These are phyloP conservation scores for Xestia ashworthii DNA, from an alignment of 2,888 invertebrate species.

Conservation along the genomic window DNA sequence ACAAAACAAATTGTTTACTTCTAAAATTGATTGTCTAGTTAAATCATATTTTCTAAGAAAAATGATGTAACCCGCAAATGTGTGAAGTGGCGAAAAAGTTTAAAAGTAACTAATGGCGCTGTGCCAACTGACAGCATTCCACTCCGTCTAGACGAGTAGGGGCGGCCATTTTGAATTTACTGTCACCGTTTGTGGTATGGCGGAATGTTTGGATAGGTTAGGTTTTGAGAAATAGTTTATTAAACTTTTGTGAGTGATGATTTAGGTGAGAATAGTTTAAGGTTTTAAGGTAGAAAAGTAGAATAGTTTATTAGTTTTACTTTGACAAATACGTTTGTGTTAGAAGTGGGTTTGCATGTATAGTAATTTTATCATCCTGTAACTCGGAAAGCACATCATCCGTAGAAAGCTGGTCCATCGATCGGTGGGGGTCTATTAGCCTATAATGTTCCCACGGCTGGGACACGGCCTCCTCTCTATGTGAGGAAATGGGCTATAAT, in stretches of 20 bases:
- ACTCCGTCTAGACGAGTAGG: slow-evolving; percentile 66
- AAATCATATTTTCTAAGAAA: slow-evolving; percentile 46
- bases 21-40: slow-evolving; percentile 19
- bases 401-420: too few relatives aligned
- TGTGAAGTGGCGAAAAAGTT: slow-evolving; percentile 61
- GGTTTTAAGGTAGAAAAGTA: neutral
- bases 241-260: neutral
- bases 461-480: too few relatives aligned
- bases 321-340: neutral
- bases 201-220: slow-evolving; percentile 35
- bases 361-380: too few relatives aligned
- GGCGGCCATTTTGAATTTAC: slow-evolving; percentile 51
- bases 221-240: slow-evolving; percentile 26
- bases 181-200: slow-evolving; percentile 36
- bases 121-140: slow-evolving; percentile 69
- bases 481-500: too few relatives aligned
- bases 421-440: too few relatives aligned
- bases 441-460: too few relatives aligned
- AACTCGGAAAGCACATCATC: neutral
- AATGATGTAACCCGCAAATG: slow-evolving; percentile 55
- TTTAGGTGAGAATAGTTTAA: neutral
- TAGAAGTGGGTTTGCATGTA: too few relatives aligned
- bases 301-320: too few relatives aligned
- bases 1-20: slow-evolving; percentile 21
- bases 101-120: slow-evolving; percentile 63